Conservation (phyloP, 2,113 vertebrate species). For the Clarias gariepinus region DNA sequence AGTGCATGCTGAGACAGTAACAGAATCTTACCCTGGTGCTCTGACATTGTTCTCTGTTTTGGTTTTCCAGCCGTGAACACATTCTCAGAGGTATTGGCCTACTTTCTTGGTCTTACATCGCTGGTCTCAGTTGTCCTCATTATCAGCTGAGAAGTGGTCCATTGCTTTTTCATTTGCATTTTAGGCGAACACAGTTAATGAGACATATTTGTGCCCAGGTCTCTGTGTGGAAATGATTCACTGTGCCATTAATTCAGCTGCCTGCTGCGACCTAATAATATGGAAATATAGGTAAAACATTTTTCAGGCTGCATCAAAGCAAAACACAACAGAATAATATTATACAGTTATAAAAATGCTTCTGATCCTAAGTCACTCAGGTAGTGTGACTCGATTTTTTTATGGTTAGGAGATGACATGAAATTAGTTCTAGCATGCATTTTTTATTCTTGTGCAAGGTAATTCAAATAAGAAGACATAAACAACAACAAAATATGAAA, state of each 20-base stretch:
- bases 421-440: background rate
- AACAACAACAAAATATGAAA: background rate
- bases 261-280: background rate
- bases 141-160: background rate
- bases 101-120: conserved; percentile 1
- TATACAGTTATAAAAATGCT: background rate
- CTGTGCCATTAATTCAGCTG: conserved; percentile 15
- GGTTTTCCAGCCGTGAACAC: background rate
- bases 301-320: conserved; percentile 1
- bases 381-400: background rate
- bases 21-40: background rate
- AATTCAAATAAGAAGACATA: background rate
- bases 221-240: conserved; percentile 31
- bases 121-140: conserved; percentile 23
- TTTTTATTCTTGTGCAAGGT: background rate
- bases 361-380: conserved; percentile 9
- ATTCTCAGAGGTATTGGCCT: background rate
- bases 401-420: background rate
- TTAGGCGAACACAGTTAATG: conserved; percentile 29
- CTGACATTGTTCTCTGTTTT: background rate
- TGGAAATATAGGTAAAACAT: background rate
- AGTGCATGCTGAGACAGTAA: background rate
- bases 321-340: background rate
- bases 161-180: conserved; percentile 36
- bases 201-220: conserved; percentile 21